These are phyloP conservation scores for Spodoptera litura DNA, from an alignment of 1,140 invertebrate genomes.

Conservation along the genomic window DNA sequence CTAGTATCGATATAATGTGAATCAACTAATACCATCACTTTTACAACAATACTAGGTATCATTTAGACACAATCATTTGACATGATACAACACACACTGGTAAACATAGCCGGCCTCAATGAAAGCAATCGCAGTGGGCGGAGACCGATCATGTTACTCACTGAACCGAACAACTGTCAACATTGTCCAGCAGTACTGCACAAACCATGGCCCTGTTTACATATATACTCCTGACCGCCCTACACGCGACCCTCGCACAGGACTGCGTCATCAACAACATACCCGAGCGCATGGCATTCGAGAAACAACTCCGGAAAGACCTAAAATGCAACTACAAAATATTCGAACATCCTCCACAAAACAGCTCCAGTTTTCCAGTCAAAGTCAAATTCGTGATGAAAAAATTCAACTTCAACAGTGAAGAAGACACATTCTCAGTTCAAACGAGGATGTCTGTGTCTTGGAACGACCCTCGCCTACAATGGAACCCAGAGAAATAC, in stretches of 20 bases:
- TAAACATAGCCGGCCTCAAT: too few relatives aligned
- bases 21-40: too few relatives aligned
- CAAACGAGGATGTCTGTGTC: conserved; percentile 34
- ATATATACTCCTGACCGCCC: background rate
- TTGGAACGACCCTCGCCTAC: conserved; percentile 42
- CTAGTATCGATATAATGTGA: too few relatives aligned
- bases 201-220: conserved; percentile 7
- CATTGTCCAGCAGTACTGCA: background rate
- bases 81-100: background rate
- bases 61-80: background rate
- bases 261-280: background rate
- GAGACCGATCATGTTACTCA: conserved; percentile 2
- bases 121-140: conserved; percentile 26
- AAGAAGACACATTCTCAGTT: conserved; percentile 15
- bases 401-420: conserved; percentile 41
- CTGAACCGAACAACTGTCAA: background rate
- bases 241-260: background rate
- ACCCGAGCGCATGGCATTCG: conserved; percentile 8
- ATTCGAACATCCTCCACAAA: background rate
- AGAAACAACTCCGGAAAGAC: background rate
- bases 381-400: conserved; percentile 36
- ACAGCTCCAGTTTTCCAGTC: background rate
- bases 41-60: background rate
- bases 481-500: conserved; percentile 45
- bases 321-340: background rate